A percentile compares a stretch with the other conserved stretches of the same genome.
Conservation (phyloP, 2,888 invertebrate genomes). For the Latheticus oryzae region DNA sequence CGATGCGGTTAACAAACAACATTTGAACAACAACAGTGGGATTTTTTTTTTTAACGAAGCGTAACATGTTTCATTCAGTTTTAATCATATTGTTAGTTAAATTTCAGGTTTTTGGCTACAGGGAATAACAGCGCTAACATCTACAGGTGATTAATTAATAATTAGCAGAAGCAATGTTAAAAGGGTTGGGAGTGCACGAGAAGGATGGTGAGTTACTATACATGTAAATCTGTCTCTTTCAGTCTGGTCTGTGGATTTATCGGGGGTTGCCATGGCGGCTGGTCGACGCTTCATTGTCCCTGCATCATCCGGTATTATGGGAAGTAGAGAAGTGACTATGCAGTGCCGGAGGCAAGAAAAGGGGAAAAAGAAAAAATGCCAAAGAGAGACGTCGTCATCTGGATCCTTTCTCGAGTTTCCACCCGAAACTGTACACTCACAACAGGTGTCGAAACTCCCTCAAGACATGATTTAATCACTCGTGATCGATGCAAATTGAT, state of each 20-base stretch:
- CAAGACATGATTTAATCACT: constrained; percentile 25
- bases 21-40: constrained; percentile 3
- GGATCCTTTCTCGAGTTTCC: constrained; percentile 42
- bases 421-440: constrained; percentile 30
- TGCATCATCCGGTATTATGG: constrained; percentile 56
- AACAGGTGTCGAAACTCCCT: constrained; percentile 44
- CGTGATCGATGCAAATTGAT: constrained; percentile 26
- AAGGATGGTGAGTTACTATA: constrained; percentile 34
- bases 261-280: constrained; percentile 57
- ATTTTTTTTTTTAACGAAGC: constrained; percentile 37
- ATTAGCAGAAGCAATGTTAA: constrained; percentile 19
- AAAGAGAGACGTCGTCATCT: constrained; percentile 45
- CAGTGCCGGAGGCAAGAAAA: constrained; percentile 29
- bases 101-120: no score
- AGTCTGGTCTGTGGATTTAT: constrained; percentile 53
- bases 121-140: not conserved
- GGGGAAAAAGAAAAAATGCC: constrained; percentile 19
- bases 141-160: constrained; percentile 7
- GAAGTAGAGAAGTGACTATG: constrained; percentile 46
- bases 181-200: constrained; percentile 5
- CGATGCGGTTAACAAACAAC: constrained; percentile 21
- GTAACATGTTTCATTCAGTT: constrained; percentile 23
- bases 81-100: no score
- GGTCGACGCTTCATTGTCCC: constrained; percentile 54
- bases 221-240: constrained; percentile 46